A percentile compares a stretch with the other conserved stretches of the same genome.
phyloP scores from a whole-genome alignment of 1,140 invertebrate genomes.

The Diploscapter pachys region DNA sequence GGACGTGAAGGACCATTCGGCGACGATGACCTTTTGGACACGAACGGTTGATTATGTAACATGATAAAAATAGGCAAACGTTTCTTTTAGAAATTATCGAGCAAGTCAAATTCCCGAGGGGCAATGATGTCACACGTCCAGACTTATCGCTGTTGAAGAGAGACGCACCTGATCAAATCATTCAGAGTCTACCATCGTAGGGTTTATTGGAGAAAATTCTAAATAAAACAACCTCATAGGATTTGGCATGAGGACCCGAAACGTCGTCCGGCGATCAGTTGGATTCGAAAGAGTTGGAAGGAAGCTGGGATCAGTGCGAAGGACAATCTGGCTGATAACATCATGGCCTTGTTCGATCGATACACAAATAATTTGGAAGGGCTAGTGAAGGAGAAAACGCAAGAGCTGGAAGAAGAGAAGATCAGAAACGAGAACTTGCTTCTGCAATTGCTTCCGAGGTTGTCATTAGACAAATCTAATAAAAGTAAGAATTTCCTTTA shows the following conservation, averaged over 20 bases:
- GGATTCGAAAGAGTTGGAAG: not conserved
- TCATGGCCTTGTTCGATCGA: conserved; percentile 79
- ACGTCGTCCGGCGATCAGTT: conserved; percentile 21
- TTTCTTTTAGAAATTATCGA: conserved; percentile 25
- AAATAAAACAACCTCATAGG: not conserved
- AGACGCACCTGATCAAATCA: not conserved
- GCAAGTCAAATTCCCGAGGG: conserved; percentile 16
- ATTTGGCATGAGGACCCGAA: conserved; percentile 30
- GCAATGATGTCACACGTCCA: conserved; percentile 7
- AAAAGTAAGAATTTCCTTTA: not conserved
- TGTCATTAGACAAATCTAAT: not conserved
- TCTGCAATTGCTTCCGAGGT: conserved; percentile 82
- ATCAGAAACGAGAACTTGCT: conserved; percentile 85
- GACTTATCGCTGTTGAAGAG: conserved; percentile 20
- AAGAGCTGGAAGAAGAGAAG: conserved; percentile 87
- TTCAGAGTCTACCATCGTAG: not conserved
- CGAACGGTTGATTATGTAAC: conserved; percentile 6
- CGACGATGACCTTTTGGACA: conserved; percentile 22
- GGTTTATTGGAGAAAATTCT: not conserved
- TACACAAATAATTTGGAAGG: conserved; percentile 77
- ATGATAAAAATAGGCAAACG: not conserved
- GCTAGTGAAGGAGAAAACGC: conserved; percentile 83
- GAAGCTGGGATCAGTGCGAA: conserved; percentile 60
- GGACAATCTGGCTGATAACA: conserved; percentile 79
- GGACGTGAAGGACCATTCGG: conserved; percentile 30